phyloP scores from a whole-genome alignment of 2,888 invertebrate species.

The Arctia plantaginis region DNA sequence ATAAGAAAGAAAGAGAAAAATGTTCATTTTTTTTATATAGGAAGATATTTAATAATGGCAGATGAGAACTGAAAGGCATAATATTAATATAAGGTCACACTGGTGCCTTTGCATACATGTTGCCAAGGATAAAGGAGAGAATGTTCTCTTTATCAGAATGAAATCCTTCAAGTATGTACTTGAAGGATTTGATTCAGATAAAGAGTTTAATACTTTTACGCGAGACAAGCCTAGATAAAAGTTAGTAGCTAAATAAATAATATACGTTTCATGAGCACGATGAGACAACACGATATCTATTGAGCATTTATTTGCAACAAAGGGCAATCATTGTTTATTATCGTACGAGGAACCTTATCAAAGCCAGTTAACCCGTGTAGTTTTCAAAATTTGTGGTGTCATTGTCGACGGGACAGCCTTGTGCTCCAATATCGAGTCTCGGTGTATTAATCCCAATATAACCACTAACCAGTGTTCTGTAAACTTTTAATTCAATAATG shows the following conservation, averaged over 20 bases:
- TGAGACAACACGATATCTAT: neutral
- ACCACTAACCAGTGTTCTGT: too few species aligned
- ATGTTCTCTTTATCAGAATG: too few species aligned
- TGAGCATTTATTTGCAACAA: neutral
- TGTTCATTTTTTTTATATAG: too few species aligned
- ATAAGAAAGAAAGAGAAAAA: too few species aligned
- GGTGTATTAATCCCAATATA: conserved; percentile 40
- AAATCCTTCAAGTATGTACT: too few species aligned
- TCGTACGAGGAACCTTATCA: conserved; percentile 21
- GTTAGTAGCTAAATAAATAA: neutral
- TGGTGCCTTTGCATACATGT: too few species aligned
- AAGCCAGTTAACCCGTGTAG: conserved; percentile 25
- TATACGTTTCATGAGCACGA: neutral
- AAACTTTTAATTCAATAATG: neutral
- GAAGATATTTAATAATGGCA: too few species aligned
- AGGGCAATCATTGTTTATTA: conserved; percentile 2
- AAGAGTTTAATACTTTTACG: neutral
- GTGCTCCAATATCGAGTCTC: conserved; percentile 35
- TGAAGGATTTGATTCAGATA: too few species aligned
- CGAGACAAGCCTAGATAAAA: neutral
- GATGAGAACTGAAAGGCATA: too few species aligned
- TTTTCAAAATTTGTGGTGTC: conserved; percentile 38
- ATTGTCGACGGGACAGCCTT: conserved; percentile 48
- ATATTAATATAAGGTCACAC: too few species aligned
- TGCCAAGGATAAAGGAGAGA: too few species aligned